These are phyloP conservation scores for Tanytarsus gracilentus DNA, from an alignment of 2,888 invertebrate genomes.

Conservation along the genomic window DNA sequence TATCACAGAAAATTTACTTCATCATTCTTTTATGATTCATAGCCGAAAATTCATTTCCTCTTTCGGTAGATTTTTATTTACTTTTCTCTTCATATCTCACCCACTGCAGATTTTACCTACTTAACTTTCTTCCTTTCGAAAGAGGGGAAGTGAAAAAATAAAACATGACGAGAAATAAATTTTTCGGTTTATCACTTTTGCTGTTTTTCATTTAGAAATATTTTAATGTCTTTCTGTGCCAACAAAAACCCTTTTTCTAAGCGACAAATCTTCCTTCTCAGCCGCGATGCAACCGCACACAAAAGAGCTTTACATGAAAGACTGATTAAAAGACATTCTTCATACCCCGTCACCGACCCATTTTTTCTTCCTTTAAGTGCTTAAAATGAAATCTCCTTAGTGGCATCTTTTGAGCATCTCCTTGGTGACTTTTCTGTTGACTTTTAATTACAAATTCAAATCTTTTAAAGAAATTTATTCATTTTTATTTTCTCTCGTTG, in stretches of 20 bases:
- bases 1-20: conserved; percentile 5
- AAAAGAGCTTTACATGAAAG: not conserved
- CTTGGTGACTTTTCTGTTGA: not conserved
- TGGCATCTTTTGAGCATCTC: not conserved
- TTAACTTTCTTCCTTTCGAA: not conserved
- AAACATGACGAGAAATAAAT: not conserved
- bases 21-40: conserved; percentile 21
- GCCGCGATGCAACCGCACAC: not conserved
- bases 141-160: not conserved
- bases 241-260: too few species aligned
- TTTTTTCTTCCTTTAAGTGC: not conserved
- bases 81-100: not conserved
- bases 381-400: not conserved
- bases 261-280: too few species aligned
- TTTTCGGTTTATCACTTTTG: not conserved
- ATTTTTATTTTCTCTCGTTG: not conserved
- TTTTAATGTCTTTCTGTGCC: too few species aligned
- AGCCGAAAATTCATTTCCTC: conserved; percentile 13
- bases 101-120: not conserved
- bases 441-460: not conserved
- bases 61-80: not conserved
- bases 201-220: too few species aligned
- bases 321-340: not conserved
- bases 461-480: not conserved
- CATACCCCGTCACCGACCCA: not conserved